Base-by-base conservation (phyloP, 2,113 vertebrate species). In the Murina feae region DNA sequence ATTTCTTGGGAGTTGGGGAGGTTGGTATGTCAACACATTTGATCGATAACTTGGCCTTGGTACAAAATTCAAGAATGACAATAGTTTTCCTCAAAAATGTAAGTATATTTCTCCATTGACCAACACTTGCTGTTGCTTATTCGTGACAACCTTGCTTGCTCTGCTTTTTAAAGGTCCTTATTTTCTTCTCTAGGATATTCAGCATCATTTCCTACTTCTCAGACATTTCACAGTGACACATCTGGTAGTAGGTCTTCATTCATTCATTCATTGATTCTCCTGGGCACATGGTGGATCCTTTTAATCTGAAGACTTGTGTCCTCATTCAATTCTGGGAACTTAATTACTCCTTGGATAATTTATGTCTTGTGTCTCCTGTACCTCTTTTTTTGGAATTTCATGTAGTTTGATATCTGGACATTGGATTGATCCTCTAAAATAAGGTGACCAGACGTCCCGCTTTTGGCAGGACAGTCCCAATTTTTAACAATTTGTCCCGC, bases 21-120 rank as follows among this genome's bases (percentile, higher is more conserved):
- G 4, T 28, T 84, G 80, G 55, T 87, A n/a, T 44, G 65, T 53
- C 30, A 28, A 21, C 20, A 69, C 3, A 79, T 55, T 65, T 92
- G 49, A 71, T 2, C 25, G 16, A 69, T 69, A 69, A 37, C 79
- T 85, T 74, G 69, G 1, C 18, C 53, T 51, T 82, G 10, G 49
- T 82, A 89, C 8, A 75, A 87, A 92, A 90, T 87, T 92, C 42
- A 86, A 39, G 9, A 85, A 71, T 69, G 39, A 53, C 76, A 86
- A 69, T 71, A 25, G 35, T 83, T 97, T 83, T 16, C 6, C 13
- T 87, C 17, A 39, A 39, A 47, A 69, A 30, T 83, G 28, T 42
- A 18, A 53, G 18, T 17, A 4, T 47, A 51, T 55, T 66, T 95
- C 18, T 87, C 89, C 9, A 14, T 18, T 55, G 18, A 47, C 30